Conservation (phyloP, 2,797 vertebrate species). For the Nyctibius grandis region DNA sequence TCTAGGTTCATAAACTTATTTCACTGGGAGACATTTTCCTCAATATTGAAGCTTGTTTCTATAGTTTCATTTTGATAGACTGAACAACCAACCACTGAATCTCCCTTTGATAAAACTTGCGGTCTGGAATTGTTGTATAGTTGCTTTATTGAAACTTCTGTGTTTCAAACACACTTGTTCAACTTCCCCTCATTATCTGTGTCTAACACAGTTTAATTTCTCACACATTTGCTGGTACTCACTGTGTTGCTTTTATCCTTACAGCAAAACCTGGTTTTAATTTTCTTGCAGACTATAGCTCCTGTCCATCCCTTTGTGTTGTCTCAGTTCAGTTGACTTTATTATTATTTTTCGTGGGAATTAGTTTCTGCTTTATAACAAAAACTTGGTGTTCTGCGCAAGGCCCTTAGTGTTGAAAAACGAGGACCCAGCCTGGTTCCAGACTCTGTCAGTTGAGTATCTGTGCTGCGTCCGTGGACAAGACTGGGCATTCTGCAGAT, state of each 20-base stretch:
- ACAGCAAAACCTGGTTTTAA: not conserved
- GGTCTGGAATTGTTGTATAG: not conserved
- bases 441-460: accelerated
- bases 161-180: not conserved
- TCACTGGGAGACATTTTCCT: not conserved
- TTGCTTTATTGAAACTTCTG: not conserved
- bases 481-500: not conserved
- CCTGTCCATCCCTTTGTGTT: not conserved
- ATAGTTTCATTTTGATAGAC: not conserved
- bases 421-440: not conserved
- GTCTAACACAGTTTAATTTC: not conserved
- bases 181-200: not conserved
- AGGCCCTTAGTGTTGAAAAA: not conserved
- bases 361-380: not conserved
- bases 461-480: not conserved
- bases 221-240: not conserved
- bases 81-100: not conserved
- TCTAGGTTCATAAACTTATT: not conserved
- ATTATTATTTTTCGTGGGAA: accelerated
- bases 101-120: not conserved
- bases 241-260: not conserved
- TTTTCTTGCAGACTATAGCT: not conserved
- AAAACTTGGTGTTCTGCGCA: not conserved
- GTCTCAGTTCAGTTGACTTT: not conserved
- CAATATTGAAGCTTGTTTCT: not conserved